phyloP scores from a whole-genome alignment of 2,113 vertebrate genomes.

The Mormyrus lacerda region DNA sequence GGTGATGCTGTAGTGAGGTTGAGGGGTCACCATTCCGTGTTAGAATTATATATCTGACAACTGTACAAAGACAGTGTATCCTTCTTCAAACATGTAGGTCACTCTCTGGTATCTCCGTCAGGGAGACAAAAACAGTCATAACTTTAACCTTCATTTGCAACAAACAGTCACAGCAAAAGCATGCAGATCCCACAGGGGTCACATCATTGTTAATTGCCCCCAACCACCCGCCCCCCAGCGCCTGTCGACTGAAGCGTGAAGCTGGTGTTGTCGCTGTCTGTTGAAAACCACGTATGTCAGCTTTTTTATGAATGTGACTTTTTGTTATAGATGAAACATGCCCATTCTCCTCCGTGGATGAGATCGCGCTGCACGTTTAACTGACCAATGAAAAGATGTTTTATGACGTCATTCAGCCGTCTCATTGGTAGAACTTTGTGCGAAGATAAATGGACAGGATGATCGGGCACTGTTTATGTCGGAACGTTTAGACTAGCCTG shows the following conservation, averaged over 20 bases:
- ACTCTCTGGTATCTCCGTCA: not conserved
- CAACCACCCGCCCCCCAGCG: not conserved
- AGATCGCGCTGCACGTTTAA: not conserved
- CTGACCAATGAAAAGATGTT: not conserved
- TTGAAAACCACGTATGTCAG: not conserved
- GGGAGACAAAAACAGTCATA: not conserved
- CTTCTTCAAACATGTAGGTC: not conserved
- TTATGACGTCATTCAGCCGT: not conserved
- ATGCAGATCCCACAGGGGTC: not conserved
- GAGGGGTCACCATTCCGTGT: not conserved
- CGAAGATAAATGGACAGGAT: not conserved
- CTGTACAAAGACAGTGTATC: not conserved
- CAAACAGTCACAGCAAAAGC: not conserved
- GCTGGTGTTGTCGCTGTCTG: not conserved
- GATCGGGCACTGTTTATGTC: not conserved
- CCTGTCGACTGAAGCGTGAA: not conserved
- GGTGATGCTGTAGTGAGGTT: not conserved
- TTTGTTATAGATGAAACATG: not conserved
- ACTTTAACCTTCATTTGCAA: not conserved
- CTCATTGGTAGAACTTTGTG: not conserved
- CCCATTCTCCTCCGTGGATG: not conserved
- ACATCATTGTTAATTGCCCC: not conserved
- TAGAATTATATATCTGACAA: not conserved
- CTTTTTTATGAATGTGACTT: not conserved
- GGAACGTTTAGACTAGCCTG: not conserved